Base-by-base conservation (phyloP, 2,888 invertebrate species). In the Plebejus anna region DNA sequence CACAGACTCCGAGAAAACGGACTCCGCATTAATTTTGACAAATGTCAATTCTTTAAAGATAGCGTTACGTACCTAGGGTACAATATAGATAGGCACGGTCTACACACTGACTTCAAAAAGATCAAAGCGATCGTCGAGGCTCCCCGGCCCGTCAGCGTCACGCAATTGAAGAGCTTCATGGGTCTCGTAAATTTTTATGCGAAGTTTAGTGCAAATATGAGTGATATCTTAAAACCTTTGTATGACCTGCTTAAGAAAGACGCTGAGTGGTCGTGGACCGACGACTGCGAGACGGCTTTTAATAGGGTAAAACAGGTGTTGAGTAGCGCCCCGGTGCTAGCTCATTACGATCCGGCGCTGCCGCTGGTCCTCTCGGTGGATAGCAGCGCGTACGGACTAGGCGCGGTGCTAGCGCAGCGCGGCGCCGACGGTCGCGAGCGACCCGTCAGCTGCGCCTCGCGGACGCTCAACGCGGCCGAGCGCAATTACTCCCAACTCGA, bases 401-500 rank as follows among this genome's bases (percentile, higher is more conserved):
- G 78, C 57, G 75, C 73, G 77, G 70, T 70, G 47, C 70, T 38
- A 36, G 71, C 55, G 77, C 77, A 70, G 77, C 79, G 47, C 73
- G 79, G 75, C 76, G 78, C 77, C 70, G 78, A 42, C 76, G 75
- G 78, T 28, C 42, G 36, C 42, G 70, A 77, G 71, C 75, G 77
- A 28, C 79, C 81, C 2, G 79, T 83, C 55, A 78, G 78, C 16
- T 83, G 79, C 75, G 81, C 76, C 4, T 83, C 81, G 78, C 81
- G 0, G 84, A 84, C 75, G 55, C 47, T 47, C 47, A 47, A 47
- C 47, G 47, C 47, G 47, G 47, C 47, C 47, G 47, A 47, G 47
- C 47, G 75, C 2, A 79, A 80, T 28, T 85, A 83, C 73, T 79
- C 79, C n/a, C 83, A 82, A 66, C 66, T 84, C 9, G 80, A 80